A percentile compares a stretch with the other conserved stretches of the same genome.
Conservation (phyloP, 2,888 invertebrate genomes). For the Campoplex nolae region DNA sequence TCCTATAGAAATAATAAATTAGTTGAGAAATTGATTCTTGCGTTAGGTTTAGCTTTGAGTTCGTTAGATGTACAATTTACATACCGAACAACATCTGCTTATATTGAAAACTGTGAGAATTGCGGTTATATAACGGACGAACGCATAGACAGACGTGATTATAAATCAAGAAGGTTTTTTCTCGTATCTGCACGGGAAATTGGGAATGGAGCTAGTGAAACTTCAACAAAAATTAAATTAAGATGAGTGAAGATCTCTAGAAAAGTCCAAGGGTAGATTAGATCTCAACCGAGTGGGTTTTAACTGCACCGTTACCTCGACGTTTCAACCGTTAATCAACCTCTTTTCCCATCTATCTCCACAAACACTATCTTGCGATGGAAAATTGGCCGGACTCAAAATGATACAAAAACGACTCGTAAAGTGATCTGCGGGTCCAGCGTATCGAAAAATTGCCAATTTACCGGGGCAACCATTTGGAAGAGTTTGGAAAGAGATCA, state of each 20-base stretch:
- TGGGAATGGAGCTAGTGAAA: background rate
- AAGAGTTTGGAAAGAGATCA: constrained; percentile 32
- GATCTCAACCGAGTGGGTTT: background rate
- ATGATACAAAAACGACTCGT: constrained; percentile 26
- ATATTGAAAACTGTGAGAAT: background rate
- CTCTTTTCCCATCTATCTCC: constrained; percentile 12
- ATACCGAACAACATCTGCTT: background rate
- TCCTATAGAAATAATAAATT: background rate
- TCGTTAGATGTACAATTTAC: background rate
- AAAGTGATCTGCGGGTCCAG: constrained; percentile 6
- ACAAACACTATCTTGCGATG: background rate
- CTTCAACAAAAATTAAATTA: background rate
- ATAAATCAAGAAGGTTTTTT: background rate
- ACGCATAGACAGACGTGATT: background rate
- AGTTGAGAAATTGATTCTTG: background rate
- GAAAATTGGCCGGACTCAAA: constrained; percentile 31
- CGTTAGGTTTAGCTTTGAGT: background rate
- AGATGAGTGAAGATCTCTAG: background rate
- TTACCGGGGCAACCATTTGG: constrained; percentile 17
- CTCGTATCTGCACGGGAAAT: background rate
- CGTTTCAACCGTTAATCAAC: background rate
- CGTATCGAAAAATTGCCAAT: constrained; percentile 43
- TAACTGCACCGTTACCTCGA: background rate
- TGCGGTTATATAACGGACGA: background rate
- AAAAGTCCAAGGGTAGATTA: constrained; percentile 7